Base-by-base conservation (phyloP, 2,113 vertebrate species). In the Melanostigma gelatinosum region DNA sequence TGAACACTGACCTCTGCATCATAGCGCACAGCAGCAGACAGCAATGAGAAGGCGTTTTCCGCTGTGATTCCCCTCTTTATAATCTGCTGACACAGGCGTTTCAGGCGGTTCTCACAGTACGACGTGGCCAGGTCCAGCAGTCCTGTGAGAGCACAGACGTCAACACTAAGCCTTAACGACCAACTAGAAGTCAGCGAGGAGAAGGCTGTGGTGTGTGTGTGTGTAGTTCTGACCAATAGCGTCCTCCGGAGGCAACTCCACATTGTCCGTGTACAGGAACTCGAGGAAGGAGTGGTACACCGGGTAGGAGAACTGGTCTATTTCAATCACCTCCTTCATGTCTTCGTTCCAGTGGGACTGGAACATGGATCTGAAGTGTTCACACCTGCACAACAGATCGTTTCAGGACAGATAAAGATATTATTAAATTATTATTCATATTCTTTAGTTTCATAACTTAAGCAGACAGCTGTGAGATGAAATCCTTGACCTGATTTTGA, bases 331-430 rank as follows among this genome's bases (percentile, higher is more conserved):
- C 76, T 99, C 98, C 92, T 99, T 98, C 94, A 96, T 94, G 86
- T 99, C 97, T 88, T 99, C 98, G 0, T 97, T 98, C 98, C 98
- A 99, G 71, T 99, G 97, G 0, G 98, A 98, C 92, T 99, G 98
- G 88, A 99, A 99, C 98, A 99, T 99, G 75, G 97, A 97, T 72
- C 98, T 95, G 91, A 99, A 99, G 89, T 99, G 97, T 84, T 99
- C 98, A 90, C 98, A 99, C 94, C 98, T 99, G 93, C 44, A 57
- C 3, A 48, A 50, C 20, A 61, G 48, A 27, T 40, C 18, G 57
- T 64, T 55, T 32, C 22, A 82, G 13, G 64, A 70, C 0, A 38
- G 6, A 67, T 4, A 16, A 15, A 66, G n/a, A 15, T 24, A 6
- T 46, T 46, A 36, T 42, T 24, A 24, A 1, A 24, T 1, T 8